Evolutionary conservation across 2,888 invertebrate species (phyloP).

Genomic region (Automeris io): DNA sequence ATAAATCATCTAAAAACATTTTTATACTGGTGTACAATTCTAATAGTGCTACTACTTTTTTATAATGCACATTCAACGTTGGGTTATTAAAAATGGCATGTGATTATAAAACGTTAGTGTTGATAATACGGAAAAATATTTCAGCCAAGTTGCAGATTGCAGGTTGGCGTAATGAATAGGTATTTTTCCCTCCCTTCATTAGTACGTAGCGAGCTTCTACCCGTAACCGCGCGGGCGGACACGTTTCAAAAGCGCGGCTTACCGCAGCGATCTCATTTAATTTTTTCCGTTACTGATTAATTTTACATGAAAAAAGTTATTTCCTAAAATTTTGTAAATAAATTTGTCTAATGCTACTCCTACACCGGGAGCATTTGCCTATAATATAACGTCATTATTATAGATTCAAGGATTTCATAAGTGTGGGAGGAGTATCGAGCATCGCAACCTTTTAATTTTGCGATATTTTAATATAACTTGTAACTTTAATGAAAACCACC

Average conservation of each 20-base stretch:
- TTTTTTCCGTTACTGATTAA: neutral
- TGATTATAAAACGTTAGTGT: slow-evolving; percentile 2
- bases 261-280: neutral
- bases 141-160: slow-evolving; percentile 7
- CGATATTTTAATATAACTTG: no score
- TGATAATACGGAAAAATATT: slow-evolving; percentile 6
- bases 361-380: no score
- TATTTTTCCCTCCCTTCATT: slow-evolving; percentile 28
- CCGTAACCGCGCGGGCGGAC: neutral
- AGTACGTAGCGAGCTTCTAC: slow-evolving; percentile 21
- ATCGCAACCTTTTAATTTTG: no score
- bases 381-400: no score
- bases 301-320: neutral
- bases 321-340: neutral
- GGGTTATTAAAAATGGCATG: slow-evolving; percentile 8
- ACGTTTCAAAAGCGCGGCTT: neutral
- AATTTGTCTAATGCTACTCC: no score
- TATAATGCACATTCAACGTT: slow-evolving; percentile 8
- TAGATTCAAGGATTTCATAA: no score
- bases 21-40: no score
- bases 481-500: no score
- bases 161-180: slow-evolving; percentile 18
- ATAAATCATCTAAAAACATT: no score
- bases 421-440: no score
- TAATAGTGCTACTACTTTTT: no score